A percentile compares a stretch with the other conserved stretches of the same genome.
phyloP scores from a whole-genome alignment of 2,888 invertebrate genomes.

The Cosmia trapezina region DNA sequence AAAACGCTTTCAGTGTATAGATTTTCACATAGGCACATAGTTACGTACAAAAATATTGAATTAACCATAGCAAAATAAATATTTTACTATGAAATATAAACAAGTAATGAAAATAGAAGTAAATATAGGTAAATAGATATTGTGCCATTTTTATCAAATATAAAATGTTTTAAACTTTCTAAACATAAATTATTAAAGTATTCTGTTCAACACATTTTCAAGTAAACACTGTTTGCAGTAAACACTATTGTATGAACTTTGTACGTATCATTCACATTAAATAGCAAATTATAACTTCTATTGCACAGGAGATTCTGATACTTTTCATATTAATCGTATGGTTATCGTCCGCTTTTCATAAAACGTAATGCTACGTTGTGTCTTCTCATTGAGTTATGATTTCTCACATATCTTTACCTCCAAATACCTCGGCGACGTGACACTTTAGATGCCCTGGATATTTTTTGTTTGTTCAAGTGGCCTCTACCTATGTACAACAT shows the following conservation, averaged over 20 bases:
- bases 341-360: not conserved
- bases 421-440: not conserved
- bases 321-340: not conserved
- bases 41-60: slow-evolving; percentile 41
- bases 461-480: not conserved
- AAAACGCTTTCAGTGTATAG: slow-evolving; percentile 25
- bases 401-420: not conserved
- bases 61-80: slow-evolving; percentile 31
- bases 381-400: not conserved
- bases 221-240: slow-evolving; percentile 13
- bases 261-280: slow-evolving; percentile 21
- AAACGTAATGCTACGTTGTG: not conserved
- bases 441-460: not conserved
- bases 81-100: slow-evolving; percentile 48
- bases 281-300: slow-evolving; percentile 14
- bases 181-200: slow-evolving; percentile 14
- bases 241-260: slow-evolving; percentile 3
- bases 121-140: slow-evolving; percentile 44
- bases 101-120: slow-evolving; percentile 42
- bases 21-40: slow-evolving; percentile 29
- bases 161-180: slow-evolving; percentile 22
- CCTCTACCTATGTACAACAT: not conserved
- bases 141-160: slow-evolving; percentile 58
- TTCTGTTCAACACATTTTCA: slow-evolving; percentile 26
- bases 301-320: not conserved